These are phyloP conservation scores for Synanceia verrucosa DNA, from an alignment of 2,797 vertebrate genomes.

Conservation along the genomic window DNA sequence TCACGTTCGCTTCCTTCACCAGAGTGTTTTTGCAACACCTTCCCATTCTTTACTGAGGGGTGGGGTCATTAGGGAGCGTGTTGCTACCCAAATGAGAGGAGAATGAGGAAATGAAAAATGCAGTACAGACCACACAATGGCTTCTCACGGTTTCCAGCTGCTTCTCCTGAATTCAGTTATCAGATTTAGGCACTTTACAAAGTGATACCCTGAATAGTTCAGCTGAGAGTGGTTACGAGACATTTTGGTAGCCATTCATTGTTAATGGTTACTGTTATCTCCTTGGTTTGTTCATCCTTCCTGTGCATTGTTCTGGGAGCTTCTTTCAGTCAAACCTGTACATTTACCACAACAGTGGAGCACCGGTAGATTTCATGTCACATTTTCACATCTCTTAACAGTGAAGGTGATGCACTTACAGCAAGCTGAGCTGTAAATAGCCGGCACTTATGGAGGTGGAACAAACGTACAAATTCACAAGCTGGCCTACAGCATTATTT, in stretches of 20 bases:
- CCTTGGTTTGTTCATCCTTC: neutral
- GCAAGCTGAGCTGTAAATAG: slow-evolving; percentile 59
- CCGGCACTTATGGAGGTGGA: slow-evolving; percentile 47
- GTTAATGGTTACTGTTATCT: neutral
- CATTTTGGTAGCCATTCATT: slow-evolving; percentile 35
- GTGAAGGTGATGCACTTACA: slow-evolving; percentile 33
- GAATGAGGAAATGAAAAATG: slow-evolving; percentile 55
- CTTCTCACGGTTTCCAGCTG: slow-evolving; percentile 38
- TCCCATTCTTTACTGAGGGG: slow-evolving; percentile 35
- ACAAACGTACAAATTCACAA: slow-evolving; percentile 63
- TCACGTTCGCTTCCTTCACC: slow-evolving; percentile 35
- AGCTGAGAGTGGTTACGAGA: slow-evolving; percentile 19
- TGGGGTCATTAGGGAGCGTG: slow-evolving; percentile 52
- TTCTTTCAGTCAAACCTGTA: neutral
- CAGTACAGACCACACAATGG: slow-evolving; percentile 19
- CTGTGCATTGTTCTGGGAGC: neutral
- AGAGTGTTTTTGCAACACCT: slow-evolving; percentile 53
- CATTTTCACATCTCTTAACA: slow-evolving; percentile 32
- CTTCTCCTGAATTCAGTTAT: slow-evolving; percentile 51
- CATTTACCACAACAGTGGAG: neutral
- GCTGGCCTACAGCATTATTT: slow-evolving; percentile 67
- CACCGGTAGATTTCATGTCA: neutral
- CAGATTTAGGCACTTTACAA: slow-evolving; percentile 42
- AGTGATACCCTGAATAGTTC: slow-evolving; percentile 56
- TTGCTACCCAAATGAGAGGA: slow-evolving; percentile 50